Evolutionary conservation across 2,797 vertebrate species (phyloP).

Genomic region (Catostomus latipinnis): DNA sequence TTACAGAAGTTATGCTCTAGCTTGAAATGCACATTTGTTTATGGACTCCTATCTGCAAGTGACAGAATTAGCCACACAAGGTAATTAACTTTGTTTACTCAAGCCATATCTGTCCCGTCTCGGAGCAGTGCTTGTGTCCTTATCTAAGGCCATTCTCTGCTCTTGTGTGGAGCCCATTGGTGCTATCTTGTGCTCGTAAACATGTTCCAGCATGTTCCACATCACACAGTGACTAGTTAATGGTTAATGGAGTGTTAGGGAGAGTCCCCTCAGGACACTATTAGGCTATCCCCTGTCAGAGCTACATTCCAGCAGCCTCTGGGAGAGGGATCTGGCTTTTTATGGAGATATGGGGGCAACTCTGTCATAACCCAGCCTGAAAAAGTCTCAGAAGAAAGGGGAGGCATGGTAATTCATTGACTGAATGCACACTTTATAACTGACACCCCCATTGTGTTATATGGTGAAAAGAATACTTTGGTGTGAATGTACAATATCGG

Average conservation of each 20-base stretch:
- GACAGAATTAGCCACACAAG: conserved; percentile 65
- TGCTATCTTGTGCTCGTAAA: conserved; percentile 62
- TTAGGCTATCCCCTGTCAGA: conserved; percentile 44
- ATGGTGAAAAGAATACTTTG: not conserved
- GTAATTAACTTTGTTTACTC: conserved; percentile 75
- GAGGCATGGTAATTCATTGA: conserved; percentile 1
- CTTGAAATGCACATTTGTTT: conserved; percentile 20
- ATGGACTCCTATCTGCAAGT: conserved; percentile 55
- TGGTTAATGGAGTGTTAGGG: conserved; percentile 53
- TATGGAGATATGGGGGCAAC: conserved; percentile 15
- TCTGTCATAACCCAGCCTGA: conserved; percentile 28
- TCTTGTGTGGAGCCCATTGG: conserved; percentile 63
- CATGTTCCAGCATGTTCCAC: conserved; percentile 56
- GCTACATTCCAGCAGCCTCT: conserved; percentile 41
- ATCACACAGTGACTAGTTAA: conserved; percentile 54
- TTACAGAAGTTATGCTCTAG: conserved; percentile 18
- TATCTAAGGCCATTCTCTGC: conserved; percentile 69
- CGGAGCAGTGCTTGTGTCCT: conserved; percentile 53
- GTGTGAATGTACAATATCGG: not conserved
- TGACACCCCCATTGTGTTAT: conserved; percentile 1
- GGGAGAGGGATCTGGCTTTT: conserved; percentile 43
- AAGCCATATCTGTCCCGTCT: conserved; percentile 58
- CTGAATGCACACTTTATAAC: conserved; percentile 16
- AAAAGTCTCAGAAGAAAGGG: conserved; percentile 26
- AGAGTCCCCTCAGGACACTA: conserved; percentile 55